A percentile compares a stretch with the other conserved stretches of the same genome.
These are phyloP conservation scores for Sebastes fasciatus DNA, from an alignment of 2,113 vertebrate species.

Conservation along the genomic window DNA sequence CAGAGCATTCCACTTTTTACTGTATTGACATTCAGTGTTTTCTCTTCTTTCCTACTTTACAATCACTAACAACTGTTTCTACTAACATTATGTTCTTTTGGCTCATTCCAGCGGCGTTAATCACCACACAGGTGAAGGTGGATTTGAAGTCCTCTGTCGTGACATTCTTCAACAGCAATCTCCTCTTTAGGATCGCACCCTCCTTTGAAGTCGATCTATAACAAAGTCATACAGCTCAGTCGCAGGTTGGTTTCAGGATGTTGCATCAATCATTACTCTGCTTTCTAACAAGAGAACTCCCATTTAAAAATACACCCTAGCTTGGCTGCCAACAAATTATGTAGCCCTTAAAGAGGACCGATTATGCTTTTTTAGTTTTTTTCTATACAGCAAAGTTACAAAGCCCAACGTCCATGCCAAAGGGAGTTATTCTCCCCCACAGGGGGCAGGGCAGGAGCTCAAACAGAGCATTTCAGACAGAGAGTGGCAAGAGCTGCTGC, in stretches of 20 bases:
- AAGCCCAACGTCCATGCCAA: too few relatives aligned
- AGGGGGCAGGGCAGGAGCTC: too few relatives aligned
- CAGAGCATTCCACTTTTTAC: background rate
- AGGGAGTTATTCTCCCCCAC: too few relatives aligned
- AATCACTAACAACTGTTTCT: background rate
- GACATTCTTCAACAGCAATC: slow-evolving; percentile 68
- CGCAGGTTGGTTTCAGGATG: background rate
- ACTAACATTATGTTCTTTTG: slow-evolving; percentile 39
- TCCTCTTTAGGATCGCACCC: slow-evolving; percentile 58
- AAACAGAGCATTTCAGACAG: too few relatives aligned
- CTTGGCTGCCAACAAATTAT: background rate
- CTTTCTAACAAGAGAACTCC: background rate
- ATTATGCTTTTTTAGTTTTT: too few relatives aligned
- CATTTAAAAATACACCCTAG: background rate
- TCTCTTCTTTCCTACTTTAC: background rate
- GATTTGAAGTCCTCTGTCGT: slow-evolving; percentile 56
- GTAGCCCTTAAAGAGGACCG: too few relatives aligned
- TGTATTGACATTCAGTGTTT: background rate
- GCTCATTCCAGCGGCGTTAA: slow-evolving; percentile 49
- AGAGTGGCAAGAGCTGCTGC: too few relatives aligned
- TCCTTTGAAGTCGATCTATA: slow-evolving; percentile 54
- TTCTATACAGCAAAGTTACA: too few relatives aligned
- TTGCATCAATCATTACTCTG: background rate
- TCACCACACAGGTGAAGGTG: slow-evolving; percentile 79
- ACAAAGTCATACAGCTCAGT: background rate